Base-by-base conservation (phyloP, 2,888 invertebrate genomes). In the Smittia sp. region DNA sequence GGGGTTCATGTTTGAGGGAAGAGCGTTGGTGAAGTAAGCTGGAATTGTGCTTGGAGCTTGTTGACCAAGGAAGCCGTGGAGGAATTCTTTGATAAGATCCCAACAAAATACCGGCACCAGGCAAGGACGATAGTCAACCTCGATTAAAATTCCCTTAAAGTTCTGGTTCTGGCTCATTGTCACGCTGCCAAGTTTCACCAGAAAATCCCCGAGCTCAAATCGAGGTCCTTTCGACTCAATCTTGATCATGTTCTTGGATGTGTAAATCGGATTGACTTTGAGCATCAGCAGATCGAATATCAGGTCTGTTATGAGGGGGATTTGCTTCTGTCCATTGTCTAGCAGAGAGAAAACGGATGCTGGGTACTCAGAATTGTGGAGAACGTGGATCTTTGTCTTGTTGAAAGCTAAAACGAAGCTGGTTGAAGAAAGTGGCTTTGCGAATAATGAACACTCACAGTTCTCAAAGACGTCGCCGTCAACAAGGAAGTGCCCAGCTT, bases 361-460 rank as follows among this genome's bases (percentile, higher is more conserved):
- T 0, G 97, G 97, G 79, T 95, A 93, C 80, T 98, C 97, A 0
- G 94, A 96, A 81, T 97, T 94, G 83, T 97, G 96, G 7, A 98
- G 85, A n/a, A 97, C 90, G 81, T 96, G 94, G 0, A 96, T 91
- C 0, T 72, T 72, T 13, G 62, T 72, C 24, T 72, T 72, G 22
- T 72, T 72, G 38, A 72, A 62, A 18, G 58, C 62, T 72, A 69
- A 69, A 69, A 69, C 2, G 18, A 13, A 58, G 22, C 3, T 58
- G 22, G 0, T 93, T 92, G 52, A 89, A 89, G 79, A 93, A 96
- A 0, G 96, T 32, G 32, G 9, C 3, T 9, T 32, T n/a, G n/a
- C n/a, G 96, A 81, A n/a, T 46, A 13, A 58, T 18, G 18, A 58
- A 22, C 2, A 46, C 62, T 72, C 39, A 72, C 72, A 20, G 1